phyloP scores from a whole-genome alignment of 2,888 invertebrate species.

The Chrysina gloriosa region DNA sequence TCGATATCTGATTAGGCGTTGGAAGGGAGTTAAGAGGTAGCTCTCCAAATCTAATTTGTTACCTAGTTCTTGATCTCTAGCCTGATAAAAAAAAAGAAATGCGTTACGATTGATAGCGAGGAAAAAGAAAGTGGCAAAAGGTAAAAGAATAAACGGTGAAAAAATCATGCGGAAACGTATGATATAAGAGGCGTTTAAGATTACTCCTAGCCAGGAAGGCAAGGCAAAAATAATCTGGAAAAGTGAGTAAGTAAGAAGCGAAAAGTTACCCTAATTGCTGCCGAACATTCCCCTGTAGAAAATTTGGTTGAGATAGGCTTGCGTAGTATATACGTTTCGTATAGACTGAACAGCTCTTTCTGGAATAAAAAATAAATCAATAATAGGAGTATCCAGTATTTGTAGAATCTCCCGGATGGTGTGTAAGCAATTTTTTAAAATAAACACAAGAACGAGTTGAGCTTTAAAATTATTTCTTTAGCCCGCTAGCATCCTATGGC shows the following conservation, averaged over 20 bases:
- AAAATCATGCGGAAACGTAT: no score
- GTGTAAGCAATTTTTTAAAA: no score
- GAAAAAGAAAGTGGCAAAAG: no score
- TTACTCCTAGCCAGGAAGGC: no score
- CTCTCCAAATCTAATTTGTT: conserved; percentile 58
- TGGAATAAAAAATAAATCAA: conserved; percentile 48
- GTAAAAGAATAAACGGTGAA: no score
- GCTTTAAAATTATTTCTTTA: no score
- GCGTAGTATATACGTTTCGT: conserved; percentile 58
- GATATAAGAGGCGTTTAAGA: no score
- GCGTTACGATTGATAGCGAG: no score
- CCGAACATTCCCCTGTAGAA: conserved; percentile 51
- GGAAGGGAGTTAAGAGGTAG: conserved; percentile 59
- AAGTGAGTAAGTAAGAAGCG: not conserved
- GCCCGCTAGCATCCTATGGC: no score
- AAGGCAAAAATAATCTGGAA: no score
- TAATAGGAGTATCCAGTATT: not conserved
- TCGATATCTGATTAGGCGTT: conserved; percentile 59
- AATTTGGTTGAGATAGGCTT: conserved; percentile 56
- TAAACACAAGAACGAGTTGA: no score
- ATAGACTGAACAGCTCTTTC: conserved; percentile 57
- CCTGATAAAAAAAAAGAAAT: conserved; percentile 50
- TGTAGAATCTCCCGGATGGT: no score
- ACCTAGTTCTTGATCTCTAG: conserved; percentile 63
- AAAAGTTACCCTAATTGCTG: conserved; percentile 52